Evolutionary conservation across 2,797 vertebrate species (phyloP), one percentile per base, ranked within the genome.

Genomic region (Hydrolagus colliei): DNA sequence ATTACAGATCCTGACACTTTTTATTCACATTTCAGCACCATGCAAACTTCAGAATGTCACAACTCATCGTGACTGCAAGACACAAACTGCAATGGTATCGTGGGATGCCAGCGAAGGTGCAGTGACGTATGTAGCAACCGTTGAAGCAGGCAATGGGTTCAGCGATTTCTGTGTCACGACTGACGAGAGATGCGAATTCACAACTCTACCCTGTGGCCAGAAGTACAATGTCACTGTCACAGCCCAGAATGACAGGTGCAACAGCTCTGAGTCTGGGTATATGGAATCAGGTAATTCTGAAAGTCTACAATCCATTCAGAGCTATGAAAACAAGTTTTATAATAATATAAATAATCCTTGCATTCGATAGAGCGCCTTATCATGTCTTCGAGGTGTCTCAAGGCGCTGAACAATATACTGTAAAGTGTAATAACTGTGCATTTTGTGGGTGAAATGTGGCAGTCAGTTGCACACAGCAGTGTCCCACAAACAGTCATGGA

Each of bases 1-100:
- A 52, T 52, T 11, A 13, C 32, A 73, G 72, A 74, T 13, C 3
- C 27, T 20, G 9, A 52, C 3, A 1, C 52, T 85, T 85, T 20
- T 35, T 22, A 13, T n/a, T 86, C 72, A 85, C 22, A 75, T 73
- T 76, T 63, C 88, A 96, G 95, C 93, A 86, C 93, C 93, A 20
- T 95, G 95, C 86, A 94, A 93, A 18, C 95, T 95, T 14, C 87
- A 91, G 87, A 86, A 91, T 0, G 86, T 93, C 75, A 65, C 14
- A 0, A 73, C 89, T 0, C 14, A 72, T 0, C 87, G 94, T 71
- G 87, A 92, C 87, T 95, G 94, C 79, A 73, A 4, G 10, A 90
- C 92, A 1, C 89, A 90, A 1, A 86, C 90, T 85, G 63, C 93
- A 82, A 89, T 85, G 0, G 86, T 94, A 78, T 78, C 73, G 72